Base-by-base conservation (phyloP, 2,113 vertebrate species). In the Craseonycteris thonglongyai region DNA sequence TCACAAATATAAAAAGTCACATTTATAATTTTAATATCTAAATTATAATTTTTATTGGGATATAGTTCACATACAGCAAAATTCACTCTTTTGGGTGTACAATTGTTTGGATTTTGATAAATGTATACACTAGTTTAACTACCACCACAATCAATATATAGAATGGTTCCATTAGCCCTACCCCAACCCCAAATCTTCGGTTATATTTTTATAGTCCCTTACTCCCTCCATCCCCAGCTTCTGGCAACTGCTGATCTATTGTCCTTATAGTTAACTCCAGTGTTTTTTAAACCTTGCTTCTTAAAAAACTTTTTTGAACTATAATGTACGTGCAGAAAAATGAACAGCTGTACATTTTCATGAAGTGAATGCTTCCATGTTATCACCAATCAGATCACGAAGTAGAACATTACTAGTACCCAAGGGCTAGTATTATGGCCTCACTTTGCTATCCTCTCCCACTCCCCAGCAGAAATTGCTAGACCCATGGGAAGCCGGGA, bases 341-440 rank as follows among this genome's bases (percentile, higher is more conserved):
- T 38, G 13, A 12, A 16, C 7, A 38, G 18, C 33, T 33, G 7
- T 66, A 19, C n/a, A 19, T 78, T 51, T 63, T 78, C n/a, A 2
- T 56, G 38, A 83, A 72, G 63, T 58, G 40, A 82, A 28, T 82
- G 11, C 21, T n/a, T 30, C 7, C 9, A 0, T 91, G 1, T 19
- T 59, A 38, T 40, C 58, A 47, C 16, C 5, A 28, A 1, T 35
- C 26, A 59, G 13, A 47, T 11, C 4, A 38, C 33, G 76, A 59
- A 74, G 66, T 35, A 47, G 51, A 69, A 40, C 22, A 10, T 65
- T 4, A 11, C 11, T 38, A 12, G 28, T 61, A 21, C 30, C 7
- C 0, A 4, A 13, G 3, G 75, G 33, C 10, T 8, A n/a, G n/a
- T n/a, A n/a, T n/a, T n/a, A n/a, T n/a, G n/a, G 7, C 24, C 59